Base-by-base conservation (phyloP, 2,888 invertebrate genomes). In the Lamellibrachia satsuma region DNA sequence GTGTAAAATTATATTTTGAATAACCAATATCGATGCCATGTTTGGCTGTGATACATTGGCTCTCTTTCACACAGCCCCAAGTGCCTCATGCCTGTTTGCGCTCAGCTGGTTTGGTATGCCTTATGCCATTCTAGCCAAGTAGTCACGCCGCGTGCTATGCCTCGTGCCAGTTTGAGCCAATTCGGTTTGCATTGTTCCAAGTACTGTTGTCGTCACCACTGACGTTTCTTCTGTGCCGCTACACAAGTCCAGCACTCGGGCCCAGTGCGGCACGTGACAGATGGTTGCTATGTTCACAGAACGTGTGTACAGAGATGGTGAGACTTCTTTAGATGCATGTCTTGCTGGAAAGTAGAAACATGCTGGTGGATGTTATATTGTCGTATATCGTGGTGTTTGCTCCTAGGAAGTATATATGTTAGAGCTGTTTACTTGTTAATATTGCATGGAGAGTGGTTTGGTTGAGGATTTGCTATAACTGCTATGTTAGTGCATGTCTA, bases 71-170 rank as follows among this genome's bases (percentile, higher is more conserved):
- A 22, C 75, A 75, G 75, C 75, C 75, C 6, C n/a, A 75, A 75
- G 75, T 75, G 75, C 75, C 75, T 75, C 75, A 75, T 22, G 75
- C 75, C 75, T 75, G 75, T 75, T n/a, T 75, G n/a, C 1, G 22
- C 75, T 75, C 15, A 22, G 22, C 75, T 75, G 75, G 75, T n/a
- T 75, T 75, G 75, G 75, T n/a, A 6, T 75, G 75, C 75, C 75
- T 75, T n/a, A 22, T 75, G 75, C 75, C 75, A 75, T 75, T 75
- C n/a, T n/a, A 75, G 75, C 75, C 75, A 75, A 75, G 75, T 75
- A 15, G 22, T 15, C n/a, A 22, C n/a, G 75, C 75, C 75, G n/a
- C n/a, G 75, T 75, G 75, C 75, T 75, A 75, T 75, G 75, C 75
- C 75, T 75, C 75, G 2, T 22, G 4, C 75, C 75, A 75, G 75